These are phyloP conservation scores for Notamacropus eugenii DNA, from an alignment of 2,797 vertebrate genomes.

Conservation along the genomic window DNA sequence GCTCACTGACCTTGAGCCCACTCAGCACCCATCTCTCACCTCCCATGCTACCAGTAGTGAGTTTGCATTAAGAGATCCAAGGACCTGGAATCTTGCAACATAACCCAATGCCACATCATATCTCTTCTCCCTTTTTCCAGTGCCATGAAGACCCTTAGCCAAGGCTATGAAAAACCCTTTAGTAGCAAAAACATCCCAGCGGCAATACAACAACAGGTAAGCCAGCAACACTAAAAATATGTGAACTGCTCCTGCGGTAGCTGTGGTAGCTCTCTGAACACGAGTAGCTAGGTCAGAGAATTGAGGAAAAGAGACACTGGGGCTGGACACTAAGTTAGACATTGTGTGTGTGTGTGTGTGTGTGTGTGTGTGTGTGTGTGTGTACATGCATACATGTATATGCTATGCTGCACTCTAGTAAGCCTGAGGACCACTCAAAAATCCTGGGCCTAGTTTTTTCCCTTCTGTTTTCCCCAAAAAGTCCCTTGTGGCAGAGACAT, in stretches of 20 bases:
- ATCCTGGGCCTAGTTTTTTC: not conserved
- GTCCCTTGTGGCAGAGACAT: not conserved
- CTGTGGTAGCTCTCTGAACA: not conserved
- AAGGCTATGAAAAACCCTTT: not conserved
- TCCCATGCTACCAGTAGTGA: not conserved
- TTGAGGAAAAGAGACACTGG: not conserved
- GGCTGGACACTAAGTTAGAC: not conserved
- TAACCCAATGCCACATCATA: not conserved
- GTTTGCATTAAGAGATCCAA: not conserved
- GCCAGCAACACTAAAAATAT: not conserved
- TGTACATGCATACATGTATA: not conserved
- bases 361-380: not conserved
- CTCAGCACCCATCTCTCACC: not conserved
- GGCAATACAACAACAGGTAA: not conserved
- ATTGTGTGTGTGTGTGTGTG: no score
- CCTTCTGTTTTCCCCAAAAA: not conserved
- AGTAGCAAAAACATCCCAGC: not conserved
- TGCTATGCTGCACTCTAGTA: not conserved
- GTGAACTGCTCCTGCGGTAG: not conserved
- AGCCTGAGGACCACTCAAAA: not conserved
- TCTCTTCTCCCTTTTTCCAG: not conserved
- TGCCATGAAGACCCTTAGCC: not conserved
- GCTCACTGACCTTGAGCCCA: not conserved
- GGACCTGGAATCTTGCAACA: not conserved
- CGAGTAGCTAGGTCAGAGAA: not conserved